Evolutionary conservation across 2,113 vertebrate species (phyloP).

Genomic region (Oryzias celebensis): DNA sequence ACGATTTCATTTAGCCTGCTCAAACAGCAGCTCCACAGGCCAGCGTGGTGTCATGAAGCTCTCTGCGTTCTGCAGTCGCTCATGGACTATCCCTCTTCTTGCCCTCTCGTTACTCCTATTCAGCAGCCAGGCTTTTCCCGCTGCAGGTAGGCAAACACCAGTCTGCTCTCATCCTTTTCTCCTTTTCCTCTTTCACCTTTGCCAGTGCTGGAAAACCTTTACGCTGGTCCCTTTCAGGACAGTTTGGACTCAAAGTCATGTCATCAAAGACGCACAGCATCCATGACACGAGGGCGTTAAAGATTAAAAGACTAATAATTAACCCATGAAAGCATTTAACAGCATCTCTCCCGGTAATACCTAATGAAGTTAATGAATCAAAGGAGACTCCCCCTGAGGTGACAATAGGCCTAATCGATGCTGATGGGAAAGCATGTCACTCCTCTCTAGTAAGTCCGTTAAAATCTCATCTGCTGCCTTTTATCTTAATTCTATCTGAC

Average conservation of each 20-base stretch:
- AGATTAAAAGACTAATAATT: constrained; percentile 9
- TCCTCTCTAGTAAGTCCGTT: constrained; percentile 28
- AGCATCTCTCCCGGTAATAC: constrained; percentile 43
- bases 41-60: constrained; percentile 51
- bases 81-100: constrained; percentile 42
- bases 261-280: neutral
- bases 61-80: constrained; percentile 33
- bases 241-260: no score
- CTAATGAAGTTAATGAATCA: constrained; percentile 48
- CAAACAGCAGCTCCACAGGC: constrained; percentile 58
- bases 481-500: constrained; percentile 50
- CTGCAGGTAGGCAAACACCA: constrained; percentile 1
- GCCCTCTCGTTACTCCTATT: constrained; percentile 30
- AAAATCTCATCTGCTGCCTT: constrained; percentile 33
- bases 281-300: neutral
- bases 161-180: constrained; percentile 16
- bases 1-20: constrained; percentile 56
- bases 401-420: constrained; percentile 54
- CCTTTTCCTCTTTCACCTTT: neutral
- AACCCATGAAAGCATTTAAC: constrained; percentile 22
- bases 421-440: constrained; percentile 44
- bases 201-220: no score
- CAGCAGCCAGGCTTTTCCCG: neutral
- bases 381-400: constrained; percentile 26
- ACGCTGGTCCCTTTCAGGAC: no score